These are phyloP conservation scores for Balaeniceps rex DNA, from an alignment of 2,113 vertebrate species.

Conservation along the genomic window DNA sequence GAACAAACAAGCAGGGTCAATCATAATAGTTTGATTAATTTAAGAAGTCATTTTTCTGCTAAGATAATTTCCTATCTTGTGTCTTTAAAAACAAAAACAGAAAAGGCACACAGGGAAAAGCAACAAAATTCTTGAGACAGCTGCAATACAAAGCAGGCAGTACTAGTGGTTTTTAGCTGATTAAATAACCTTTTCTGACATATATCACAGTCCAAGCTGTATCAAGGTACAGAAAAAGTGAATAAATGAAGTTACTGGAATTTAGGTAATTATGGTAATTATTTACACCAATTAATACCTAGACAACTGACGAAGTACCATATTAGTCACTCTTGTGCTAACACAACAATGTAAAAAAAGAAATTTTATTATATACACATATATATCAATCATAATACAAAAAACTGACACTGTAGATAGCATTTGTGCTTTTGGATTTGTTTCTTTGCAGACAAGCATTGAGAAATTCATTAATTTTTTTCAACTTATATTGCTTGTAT, in stretches of 20 bases:
- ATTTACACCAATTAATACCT: background rate
- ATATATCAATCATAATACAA: background rate
- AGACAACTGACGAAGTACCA: background rate
- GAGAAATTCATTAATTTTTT: background rate
- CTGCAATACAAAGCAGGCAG: background rate
- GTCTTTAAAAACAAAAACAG: constrained; percentile 10
- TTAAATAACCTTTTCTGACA: background rate
- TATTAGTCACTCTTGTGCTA: background rate
- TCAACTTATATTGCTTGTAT: background rate
- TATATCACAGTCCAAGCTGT: too few relatives aligned
- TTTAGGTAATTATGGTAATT: background rate
- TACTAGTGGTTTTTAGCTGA: background rate
- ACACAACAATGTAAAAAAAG: background rate
- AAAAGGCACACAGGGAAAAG: background rate
- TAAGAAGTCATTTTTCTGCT: constrained; percentile 54
- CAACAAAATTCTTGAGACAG: background rate
- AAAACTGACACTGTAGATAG: background rate
- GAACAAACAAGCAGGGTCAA: constrained; percentile 48
- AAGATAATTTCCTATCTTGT: constrained; percentile 6
- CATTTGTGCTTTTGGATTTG: background rate
- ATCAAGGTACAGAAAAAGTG: background rate
- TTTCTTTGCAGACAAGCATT: background rate
- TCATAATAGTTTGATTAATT: constrained; percentile 22
- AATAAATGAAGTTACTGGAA: background rate
- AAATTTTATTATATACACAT: background rate